A percentile compares a stretch with the other conserved stretches of the same genome.
These are phyloP conservation scores for Paragorgia papillata DNA, from an alignment of 92 coral and sea anemone species.

Conservation along the genomic window DNA sequence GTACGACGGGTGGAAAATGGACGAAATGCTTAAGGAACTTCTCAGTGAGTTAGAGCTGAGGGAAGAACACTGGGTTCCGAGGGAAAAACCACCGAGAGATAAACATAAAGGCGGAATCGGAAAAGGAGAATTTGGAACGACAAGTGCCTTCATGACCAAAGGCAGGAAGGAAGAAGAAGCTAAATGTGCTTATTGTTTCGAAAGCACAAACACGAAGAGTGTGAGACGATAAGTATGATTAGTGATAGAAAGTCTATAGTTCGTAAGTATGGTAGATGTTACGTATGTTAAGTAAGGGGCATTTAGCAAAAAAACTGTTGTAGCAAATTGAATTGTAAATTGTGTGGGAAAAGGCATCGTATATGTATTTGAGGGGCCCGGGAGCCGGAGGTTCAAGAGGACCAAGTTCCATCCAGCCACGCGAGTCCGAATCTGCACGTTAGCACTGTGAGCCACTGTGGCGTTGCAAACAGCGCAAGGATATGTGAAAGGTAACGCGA, in stretches of 20 bases:
- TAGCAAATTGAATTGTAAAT: slow-evolving; percentile 16
- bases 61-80: too few relatives aligned
- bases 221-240: background rate
- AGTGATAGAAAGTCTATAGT: slow-evolving; percentile 7
- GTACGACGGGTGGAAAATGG: slow-evolving; percentile 44
- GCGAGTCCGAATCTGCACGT: slow-evolving; percentile 36
- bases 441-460: slow-evolving; percentile 34
- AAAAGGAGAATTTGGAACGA: background rate
- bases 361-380: slow-evolving; percentile 23
- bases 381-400: slow-evolving; percentile 10
- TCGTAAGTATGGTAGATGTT: slow-evolving; percentile 1
- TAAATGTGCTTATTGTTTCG: background rate
- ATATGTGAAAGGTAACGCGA: slow-evolving; percentile 20
- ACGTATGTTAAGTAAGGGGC: slow-evolving; percentile 22
- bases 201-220: background rate
- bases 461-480: slow-evolving; percentile 57
- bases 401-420: slow-evolving; percentile 3
- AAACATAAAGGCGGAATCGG: background rate
- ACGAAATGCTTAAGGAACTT: slow-evolving; percentile 40
- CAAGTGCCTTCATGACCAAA: background rate
- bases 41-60: slow-evolving; percentile 40
- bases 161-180: slow-evolving; percentile 5
- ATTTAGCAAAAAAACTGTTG: slow-evolving; percentile 20
- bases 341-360: too few relatives aligned
- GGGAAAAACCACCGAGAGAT: background rate